Conservation (phyloP, 2,113 vertebrate species). For the Butastur rufipennis region DNA sequence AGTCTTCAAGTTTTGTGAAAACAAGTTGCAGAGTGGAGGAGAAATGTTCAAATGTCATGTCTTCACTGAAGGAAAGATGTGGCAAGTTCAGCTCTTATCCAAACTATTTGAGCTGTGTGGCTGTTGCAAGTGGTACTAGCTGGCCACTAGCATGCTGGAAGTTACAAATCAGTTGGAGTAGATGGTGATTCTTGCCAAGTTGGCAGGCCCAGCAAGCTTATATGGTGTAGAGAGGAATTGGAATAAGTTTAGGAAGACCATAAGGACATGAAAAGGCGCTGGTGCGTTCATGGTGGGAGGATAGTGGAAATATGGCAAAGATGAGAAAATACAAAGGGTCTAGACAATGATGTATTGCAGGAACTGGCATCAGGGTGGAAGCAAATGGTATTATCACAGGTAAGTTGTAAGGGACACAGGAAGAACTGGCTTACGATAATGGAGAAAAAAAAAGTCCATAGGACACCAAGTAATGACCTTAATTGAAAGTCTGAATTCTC, state of each 20-base stretch:
- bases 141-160: not conserved
- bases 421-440: not conserved
- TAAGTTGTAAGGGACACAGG: not conserved
- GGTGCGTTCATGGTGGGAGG: not conserved
- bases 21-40: not conserved
- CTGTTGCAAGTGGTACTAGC: not conserved
- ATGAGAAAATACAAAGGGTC: not conserved
- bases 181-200: not conserved
- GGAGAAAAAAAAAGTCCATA: not conserved
- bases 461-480: not conserved
- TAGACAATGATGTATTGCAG: not conserved
- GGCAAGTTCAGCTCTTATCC: not conserved
- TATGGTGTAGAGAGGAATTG: not conserved
- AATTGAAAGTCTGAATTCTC: not conserved
- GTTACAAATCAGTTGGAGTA: not conserved
- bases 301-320: not conserved
- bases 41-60: not conserved
- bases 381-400: not conserved
- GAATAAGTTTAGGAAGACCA: not conserved
- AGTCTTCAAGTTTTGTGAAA: not conserved
- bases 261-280: not conserved
- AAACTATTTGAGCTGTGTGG: not conserved
- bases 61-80: not conserved
- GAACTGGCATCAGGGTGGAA: not conserved
- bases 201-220: not conserved